Conservation (phyloP, 2,797 vertebrate species). For the Eidolon dupreanum region DNA sequence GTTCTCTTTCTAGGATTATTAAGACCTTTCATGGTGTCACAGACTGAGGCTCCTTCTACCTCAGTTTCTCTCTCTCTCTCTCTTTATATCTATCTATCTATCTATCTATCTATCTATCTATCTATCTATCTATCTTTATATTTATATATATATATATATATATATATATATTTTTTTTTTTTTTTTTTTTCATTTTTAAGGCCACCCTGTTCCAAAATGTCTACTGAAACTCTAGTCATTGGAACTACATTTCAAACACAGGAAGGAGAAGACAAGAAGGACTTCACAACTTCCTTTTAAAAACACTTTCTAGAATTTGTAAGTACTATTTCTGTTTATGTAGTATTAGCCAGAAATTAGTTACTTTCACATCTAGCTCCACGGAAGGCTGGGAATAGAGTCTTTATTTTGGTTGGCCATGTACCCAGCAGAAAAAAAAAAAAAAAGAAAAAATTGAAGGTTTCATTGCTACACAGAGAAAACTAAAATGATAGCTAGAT, state of each 20-base stretch:
- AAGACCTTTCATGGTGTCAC: background rate
- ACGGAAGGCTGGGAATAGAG: background rate
- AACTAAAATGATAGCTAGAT: constrained; percentile 22
- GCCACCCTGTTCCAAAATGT: background rate
- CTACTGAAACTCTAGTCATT: background rate
- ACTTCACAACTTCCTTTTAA: background rate
- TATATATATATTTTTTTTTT: too few relatives aligned
- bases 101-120: too few relatives aligned
- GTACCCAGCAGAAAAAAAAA: background rate
- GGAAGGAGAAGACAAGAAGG: background rate
- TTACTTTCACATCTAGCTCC: constrained; percentile 10
- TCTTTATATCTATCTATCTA: too few relatives aligned
- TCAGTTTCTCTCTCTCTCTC: too few relatives aligned
- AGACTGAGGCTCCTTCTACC: background rate
- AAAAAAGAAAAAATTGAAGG: background rate
- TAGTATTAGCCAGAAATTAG: background rate
- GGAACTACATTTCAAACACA: background rate
- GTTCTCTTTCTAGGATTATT: background rate
- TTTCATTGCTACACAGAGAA: background rate
- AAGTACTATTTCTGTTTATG: background rate
- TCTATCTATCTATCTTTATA: too few relatives aligned
- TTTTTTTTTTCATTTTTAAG: background rate
- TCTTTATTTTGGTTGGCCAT: constrained; percentile 44
- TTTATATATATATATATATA: too few relatives aligned
- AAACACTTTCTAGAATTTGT: background rate